Evolutionary conservation across 2,888 invertebrate species (phyloP), one percentile per base, ranked within the genome.

Genomic region (Candidula unifasciata): DNA sequence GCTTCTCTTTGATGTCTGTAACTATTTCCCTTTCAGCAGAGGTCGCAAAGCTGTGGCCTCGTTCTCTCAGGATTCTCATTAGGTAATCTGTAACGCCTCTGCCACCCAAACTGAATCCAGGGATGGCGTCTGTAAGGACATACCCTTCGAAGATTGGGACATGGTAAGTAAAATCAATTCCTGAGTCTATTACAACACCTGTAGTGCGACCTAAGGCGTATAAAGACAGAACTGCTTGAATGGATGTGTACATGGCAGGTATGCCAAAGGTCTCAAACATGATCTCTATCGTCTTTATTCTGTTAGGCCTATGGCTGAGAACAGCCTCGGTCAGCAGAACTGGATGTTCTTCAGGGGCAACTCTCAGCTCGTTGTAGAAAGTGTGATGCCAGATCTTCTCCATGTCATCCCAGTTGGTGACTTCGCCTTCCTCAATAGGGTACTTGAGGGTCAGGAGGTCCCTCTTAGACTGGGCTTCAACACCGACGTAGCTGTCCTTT

Each of bases 151-250:
- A 90, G 86, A 90, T 98, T 94, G 97, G 97, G 85, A 97, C 97
- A 87, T 97, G 97, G 95, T 97, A 97, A 82, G 97, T 97, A 89
- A 98, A 98, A 95, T 98, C 98, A 95, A 98, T 97, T 89, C 98
- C 98, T 91, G 97, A 97, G 95, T 98, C 98, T 93, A 98, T 95
- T 88, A 98, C 97, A 93, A 97, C 97, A 94, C 97, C 97, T 90
- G 97, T 97, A 95, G 97, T 97, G 95, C 97, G 96, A 93, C 97
- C 97, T 94, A 97, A 97, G 88, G 97, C 97, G 95, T 97, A 97
- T 93, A 97, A 95, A 89, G 97, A 97, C 91, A 97, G 96, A 88
- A 97, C 97, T 89, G 97, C 97, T 95, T 97, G 97, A 95, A 97
- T 97, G 94, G 97, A 97, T 86, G 97, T 97, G 94, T 97, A 97